These are phyloP conservation scores for Pterostichus niger DNA, from an alignment of 2,888 invertebrate species.

Conservation along the genomic window DNA sequence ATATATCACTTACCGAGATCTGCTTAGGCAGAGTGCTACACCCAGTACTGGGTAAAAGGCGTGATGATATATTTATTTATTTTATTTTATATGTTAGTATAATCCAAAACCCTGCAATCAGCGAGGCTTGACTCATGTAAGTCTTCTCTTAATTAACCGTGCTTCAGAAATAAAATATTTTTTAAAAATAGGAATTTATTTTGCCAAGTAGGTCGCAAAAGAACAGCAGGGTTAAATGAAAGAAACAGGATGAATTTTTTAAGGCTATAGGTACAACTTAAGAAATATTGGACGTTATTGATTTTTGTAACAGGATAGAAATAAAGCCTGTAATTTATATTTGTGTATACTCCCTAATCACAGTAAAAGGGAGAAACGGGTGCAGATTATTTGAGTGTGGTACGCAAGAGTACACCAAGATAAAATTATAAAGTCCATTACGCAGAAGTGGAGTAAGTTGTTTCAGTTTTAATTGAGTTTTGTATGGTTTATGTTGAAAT, in stretches of 20 bases:
- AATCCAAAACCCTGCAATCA: too few species aligned
- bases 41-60: too few species aligned
- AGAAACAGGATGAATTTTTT: neutral
- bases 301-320: neutral
- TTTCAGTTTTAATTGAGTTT: constrained; percentile 65
- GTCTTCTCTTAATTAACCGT: too few species aligned
- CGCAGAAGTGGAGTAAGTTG: constrained; percentile 48
- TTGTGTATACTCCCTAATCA: neutral
- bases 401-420: constrained; percentile 12
- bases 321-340: constrained; percentile 10
- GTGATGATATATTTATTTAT: too few species aligned
- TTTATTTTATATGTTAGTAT: too few species aligned
- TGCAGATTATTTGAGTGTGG: constrained; percentile 44
- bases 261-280: neutral
- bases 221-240: neutral
- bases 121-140: too few species aligned
- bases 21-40: too few species aligned
- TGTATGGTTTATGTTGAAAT: constrained; percentile 59
- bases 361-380: constrained; percentile 29
- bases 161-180: too few species aligned
- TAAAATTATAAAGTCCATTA: constrained; percentile 60
- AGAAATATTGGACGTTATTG: constrained; percentile 22
- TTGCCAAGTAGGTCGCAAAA: neutral
- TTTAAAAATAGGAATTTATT: too few species aligned
- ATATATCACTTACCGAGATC: too few species aligned